Conservation (phyloP, 2,113 vertebrate species). For the Corvus hawaiiensis region DNA sequence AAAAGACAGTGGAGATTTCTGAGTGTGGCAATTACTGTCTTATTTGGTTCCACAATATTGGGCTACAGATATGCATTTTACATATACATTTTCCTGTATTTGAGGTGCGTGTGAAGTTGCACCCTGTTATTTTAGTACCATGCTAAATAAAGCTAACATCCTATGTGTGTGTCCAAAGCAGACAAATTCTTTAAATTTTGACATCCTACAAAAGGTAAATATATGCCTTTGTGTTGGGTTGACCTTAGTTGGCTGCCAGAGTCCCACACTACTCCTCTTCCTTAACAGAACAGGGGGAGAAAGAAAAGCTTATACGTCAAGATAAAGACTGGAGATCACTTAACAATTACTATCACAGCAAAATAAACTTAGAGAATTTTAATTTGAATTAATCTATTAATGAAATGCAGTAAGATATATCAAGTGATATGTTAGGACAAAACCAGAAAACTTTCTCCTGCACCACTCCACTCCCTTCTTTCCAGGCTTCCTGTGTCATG, state of each 20-base stretch:
- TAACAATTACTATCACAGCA: not conserved
- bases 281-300: rapidly evolving
- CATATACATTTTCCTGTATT: not conserved
- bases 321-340: not conserved
- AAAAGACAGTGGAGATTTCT: not conserved
- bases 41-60: not conserved
- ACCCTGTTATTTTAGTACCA: not conserved
- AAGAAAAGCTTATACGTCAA: not conserved
- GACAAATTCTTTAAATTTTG: not conserved
- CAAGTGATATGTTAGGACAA: not conserved
- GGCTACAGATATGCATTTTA: not conserved
- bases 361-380: not conserved
- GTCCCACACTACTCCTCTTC: not conserved
- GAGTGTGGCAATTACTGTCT: not conserved
- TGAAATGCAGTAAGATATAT: not conserved
- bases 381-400: not conserved
- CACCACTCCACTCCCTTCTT: rapidly evolving
- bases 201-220: not conserved
- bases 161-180: not conserved
- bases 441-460: not conserved
- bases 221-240: not conserved
- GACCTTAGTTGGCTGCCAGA: not conserved
- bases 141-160: not conserved
- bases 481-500: not conserved
- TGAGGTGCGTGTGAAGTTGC: not conserved